Evolutionary conservation across 2,888 invertebrate species (phyloP).

Genomic region (Nemoura dubitans): DNA sequence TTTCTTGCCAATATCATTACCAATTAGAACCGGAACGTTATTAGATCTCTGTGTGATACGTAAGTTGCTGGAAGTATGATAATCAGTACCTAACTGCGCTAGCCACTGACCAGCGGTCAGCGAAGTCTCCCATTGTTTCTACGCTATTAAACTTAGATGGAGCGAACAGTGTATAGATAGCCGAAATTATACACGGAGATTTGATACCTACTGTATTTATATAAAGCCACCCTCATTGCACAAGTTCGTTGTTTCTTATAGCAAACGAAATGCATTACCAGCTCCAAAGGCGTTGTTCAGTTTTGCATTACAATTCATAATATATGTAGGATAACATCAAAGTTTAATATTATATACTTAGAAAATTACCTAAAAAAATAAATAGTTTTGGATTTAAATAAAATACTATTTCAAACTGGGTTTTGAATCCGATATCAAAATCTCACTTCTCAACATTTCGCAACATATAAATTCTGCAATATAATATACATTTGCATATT

Average conservation of each 20-base stretch:
- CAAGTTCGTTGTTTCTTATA: not conserved
- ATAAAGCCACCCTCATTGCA: not conserved
- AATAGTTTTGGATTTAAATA: too few species aligned
- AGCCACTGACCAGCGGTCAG: conserved; percentile 29
- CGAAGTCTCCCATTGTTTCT: conserved; percentile 19
- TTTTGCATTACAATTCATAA: too few species aligned
- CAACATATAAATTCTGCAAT: too few species aligned
- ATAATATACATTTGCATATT: too few species aligned
- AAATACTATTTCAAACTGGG: too few species aligned
- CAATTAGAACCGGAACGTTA: conserved; percentile 9
- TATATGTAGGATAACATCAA: too few species aligned
- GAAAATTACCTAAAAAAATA: too few species aligned
- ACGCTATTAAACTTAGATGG: conserved; percentile 26
- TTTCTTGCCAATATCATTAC: conserved; percentile 30
- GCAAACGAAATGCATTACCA: not conserved
- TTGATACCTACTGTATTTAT: not conserved
- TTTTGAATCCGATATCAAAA: too few species aligned
- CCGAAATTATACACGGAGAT: not conserved
- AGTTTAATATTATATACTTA: too few species aligned
- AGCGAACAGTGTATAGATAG: not conserved
- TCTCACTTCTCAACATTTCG: too few species aligned
- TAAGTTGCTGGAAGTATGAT: not conserved
- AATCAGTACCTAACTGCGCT: not conserved
- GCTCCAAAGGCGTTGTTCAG: too few species aligned
- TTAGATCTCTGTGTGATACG: not conserved